Evolutionary conservation across 1,140 invertebrate genomes (phyloP), one percentile per base, ranked within the genome.

Genomic region (Cheumatopsyche charites): DNA sequence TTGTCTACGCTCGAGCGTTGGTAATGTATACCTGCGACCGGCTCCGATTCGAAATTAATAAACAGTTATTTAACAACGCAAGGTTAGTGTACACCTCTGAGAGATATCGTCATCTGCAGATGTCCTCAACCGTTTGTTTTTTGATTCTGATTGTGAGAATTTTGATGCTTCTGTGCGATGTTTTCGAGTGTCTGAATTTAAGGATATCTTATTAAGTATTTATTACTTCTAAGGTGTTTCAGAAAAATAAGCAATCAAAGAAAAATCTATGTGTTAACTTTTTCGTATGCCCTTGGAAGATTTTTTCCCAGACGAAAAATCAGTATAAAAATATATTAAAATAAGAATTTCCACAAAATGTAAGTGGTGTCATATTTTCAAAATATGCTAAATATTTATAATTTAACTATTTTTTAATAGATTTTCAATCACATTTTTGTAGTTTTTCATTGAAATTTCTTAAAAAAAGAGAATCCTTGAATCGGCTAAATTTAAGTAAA

Each of bases 1-100:
- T 19, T 52, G 23, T 52, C 9, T 19, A 19, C 49, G 55, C 17
- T 2, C 15, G 43, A 15, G 21, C 23, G 13, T 12, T 58, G 15
- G 15, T 47, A 47, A 58, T 25, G 21, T 19, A 17, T 58, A 19
- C 55, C 23, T 19, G 55, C 55, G 55, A 47, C 43, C 43, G 17
- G 61, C 7, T 36, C 63, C 63, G 63, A 66, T 66, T 42, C 63
- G 63, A 66, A 66, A 66, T 66, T 66, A 66, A 66, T 66, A 66
- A 66, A 66, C 63, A 66, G 63, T 66, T 66, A 66, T 66, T 66
- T 66, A 66, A 66, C 63, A 66, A 25, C 63, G 43, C 63, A 66
- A 66, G 63, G 63, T 66, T 66, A 66, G 63, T 25, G 63, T 58
- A 58, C 63, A 42, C 43, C 43, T 66, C 63, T 47, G 2, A 36